These are phyloP conservation scores for Hipparchia sbordonii DNA, from an alignment of 2,888 invertebrate genomes.

Conservation along the genomic window DNA sequence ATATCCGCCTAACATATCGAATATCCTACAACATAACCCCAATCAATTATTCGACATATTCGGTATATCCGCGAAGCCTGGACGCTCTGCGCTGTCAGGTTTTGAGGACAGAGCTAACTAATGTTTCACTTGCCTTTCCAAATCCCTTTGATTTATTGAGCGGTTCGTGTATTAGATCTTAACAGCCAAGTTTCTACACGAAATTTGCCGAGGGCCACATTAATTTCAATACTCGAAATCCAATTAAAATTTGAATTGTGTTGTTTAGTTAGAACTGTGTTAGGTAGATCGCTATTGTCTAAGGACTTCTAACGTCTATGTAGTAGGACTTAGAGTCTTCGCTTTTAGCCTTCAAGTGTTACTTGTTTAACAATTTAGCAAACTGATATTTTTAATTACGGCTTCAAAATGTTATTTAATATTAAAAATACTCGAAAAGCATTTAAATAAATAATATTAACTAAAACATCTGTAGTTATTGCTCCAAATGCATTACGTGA, in stretches of 20 bases:
- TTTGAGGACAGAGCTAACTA: conserved; percentile 37
- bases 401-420: too few species aligned
- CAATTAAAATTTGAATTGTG: conserved; percentile 32
- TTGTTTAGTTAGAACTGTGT: conserved; percentile 9
- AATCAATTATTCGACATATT: conserved; percentile 37
- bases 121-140: conserved; percentile 37
- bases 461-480: too few species aligned
- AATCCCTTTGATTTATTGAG: conserved; percentile 38
- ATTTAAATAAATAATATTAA: too few species aligned
- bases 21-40: conserved; percentile 32
- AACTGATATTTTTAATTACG: not conserved
- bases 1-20: conserved; percentile 29
- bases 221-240: conserved; percentile 21
- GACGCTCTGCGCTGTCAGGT: conserved; percentile 32
- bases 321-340: too few species aligned
- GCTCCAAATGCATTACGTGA: too few species aligned
- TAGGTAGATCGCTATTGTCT: not conserved
- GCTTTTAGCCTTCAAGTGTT: too few species aligned
- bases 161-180: conserved; percentile 24
- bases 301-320: too few species aligned
- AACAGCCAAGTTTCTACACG: conserved; percentile 24
- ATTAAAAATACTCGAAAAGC: too few species aligned
- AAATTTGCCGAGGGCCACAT: conserved; percentile 26
- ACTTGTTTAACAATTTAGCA: not conserved
- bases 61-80: conserved; percentile 26